Evolutionary conservation across 2,888 invertebrate genomes (phyloP).

Genomic region (Carterocephalus palaemon): DNA sequence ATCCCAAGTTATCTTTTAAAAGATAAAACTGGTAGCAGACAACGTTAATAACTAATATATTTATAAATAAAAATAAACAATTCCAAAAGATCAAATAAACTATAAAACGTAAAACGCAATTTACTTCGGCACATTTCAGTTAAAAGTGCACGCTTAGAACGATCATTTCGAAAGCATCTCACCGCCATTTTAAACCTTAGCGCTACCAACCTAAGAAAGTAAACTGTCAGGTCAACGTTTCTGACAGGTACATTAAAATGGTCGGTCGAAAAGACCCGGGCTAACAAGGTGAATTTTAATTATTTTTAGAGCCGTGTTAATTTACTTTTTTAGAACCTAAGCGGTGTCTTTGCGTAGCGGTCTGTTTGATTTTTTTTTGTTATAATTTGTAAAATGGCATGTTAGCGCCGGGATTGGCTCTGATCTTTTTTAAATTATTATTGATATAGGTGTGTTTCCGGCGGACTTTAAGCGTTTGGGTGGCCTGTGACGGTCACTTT

Average conservation of each 20-base stretch:
- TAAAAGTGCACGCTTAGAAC: slow-evolving; percentile 7
- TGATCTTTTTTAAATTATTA: slow-evolving; percentile 62
- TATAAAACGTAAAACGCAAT: slow-evolving; percentile 62
- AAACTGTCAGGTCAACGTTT: not conserved
- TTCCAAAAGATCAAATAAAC: slow-evolving; percentile 61
- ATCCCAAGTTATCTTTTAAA: slow-evolving; percentile 3
- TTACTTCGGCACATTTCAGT: slow-evolving; percentile 52
- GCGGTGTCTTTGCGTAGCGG: slow-evolving; percentile 61
- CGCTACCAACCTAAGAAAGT: not conserved
- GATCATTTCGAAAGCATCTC: not conserved
- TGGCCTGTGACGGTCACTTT: slow-evolving; percentile 20
- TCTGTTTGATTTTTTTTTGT: slow-evolving; percentile 58
- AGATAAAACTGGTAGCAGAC: slow-evolving; percentile 14
- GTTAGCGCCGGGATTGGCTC: slow-evolving; percentile 62
- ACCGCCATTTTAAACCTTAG: not conserved
- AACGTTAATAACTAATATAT: slow-evolving; percentile 13
- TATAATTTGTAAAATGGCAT: slow-evolving; percentile 75
- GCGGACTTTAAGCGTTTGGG: slow-evolving; percentile 30
- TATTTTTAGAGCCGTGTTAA: slow-evolving; percentile 72
- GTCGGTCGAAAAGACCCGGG: slow-evolving; percentile 34
- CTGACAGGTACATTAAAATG: slow-evolving; percentile 10
- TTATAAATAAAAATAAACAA: slow-evolving; percentile 18
- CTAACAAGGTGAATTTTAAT: slow-evolving; percentile 76
- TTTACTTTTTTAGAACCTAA: slow-evolving; percentile 59
- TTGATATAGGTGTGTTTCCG: slow-evolving; percentile 66